phyloP scores from a whole-genome alignment of 2,888 invertebrate species.

The Eurytoma californica region DNA sequence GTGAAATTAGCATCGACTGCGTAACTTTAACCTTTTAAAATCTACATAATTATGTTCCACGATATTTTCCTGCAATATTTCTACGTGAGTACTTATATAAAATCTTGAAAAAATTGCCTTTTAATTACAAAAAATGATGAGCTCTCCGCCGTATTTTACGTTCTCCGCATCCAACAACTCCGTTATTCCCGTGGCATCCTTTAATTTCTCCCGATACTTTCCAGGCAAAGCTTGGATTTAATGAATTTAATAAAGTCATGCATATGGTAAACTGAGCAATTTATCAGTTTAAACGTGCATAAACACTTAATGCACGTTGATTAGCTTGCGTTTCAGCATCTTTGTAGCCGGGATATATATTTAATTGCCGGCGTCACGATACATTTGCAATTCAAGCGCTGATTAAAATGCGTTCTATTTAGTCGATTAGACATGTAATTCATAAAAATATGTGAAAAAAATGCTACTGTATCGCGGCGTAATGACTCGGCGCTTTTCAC shows the following conservation, averaged over 20 bases:
- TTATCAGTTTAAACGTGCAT: background rate
- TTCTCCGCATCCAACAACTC: too few species aligned
- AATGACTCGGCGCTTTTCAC: background rate
- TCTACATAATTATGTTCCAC: too few species aligned
- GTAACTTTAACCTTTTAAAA: too few species aligned
- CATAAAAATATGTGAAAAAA: background rate
- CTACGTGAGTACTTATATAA: too few species aligned
- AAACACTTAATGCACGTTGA: constrained; percentile 22
- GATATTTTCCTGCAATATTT: too few species aligned
- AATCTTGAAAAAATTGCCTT: too few species aligned
- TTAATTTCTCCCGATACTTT: too few species aligned
- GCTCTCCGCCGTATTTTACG: too few species aligned
- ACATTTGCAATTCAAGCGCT: constrained; percentile 27
- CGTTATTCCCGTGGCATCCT: too few species aligned
- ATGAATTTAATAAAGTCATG: background rate
- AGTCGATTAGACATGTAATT: background rate
- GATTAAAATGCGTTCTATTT: background rate
- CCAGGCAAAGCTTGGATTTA: background rate
- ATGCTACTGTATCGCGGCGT: constrained; percentile 19
- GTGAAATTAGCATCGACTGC: too few species aligned
- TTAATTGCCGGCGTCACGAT: constrained; percentile 20
- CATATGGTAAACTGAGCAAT: constrained; percentile 1
- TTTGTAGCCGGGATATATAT: background rate
- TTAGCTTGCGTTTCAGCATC: constrained; percentile 24
- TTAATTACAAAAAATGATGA: too few species aligned